Evolutionary conservation across 2,888 invertebrate species (phyloP), one percentile per base, ranked within the genome.

Genomic region (Synanthedon vespiformis): DNA sequence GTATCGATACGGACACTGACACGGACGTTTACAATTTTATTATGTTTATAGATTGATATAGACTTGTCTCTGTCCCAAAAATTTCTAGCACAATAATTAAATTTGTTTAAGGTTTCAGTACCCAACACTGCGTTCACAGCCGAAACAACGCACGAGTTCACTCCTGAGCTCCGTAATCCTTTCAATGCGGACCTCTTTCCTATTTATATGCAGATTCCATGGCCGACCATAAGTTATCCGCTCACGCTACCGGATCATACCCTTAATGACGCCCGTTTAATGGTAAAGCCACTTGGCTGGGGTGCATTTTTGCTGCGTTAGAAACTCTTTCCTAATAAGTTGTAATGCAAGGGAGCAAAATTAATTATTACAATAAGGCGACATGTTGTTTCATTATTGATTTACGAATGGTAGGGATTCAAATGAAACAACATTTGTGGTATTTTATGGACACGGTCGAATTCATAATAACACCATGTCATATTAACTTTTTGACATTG

Each of bases 141-240:
- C 6, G 34, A 34, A 34, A 34, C 44, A 27, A 16, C 22, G 50
- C 34, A 34, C 34, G 34, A 34, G 12, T 44, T 41, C 52, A 14
- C 44, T 41, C 18, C 14, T 40, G 40, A 10, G 44, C 40, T 49
- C 51, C 64, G 60, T 64, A 65, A 75, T 71, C 79, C 77, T 71
- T 68, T 63, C 64, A 62, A 64, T 67, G 65, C 65, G 63, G 65
- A 65, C 66, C 77, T 75, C 78, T 72, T 74, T 79, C 68, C 85
- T 82, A 87, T 87, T 86, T 86, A 85, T 84, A 87, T 87, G 86
- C 84, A 86, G 83, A 87, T 86, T 84, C 77, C 74, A 77, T 69
- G 70, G 68, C 78, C 78, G 71, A 77, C 81, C 85, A 84, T 85
- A 87, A 85, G 85, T 86, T 85, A 84, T 79, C 77, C 80, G 77